Base-by-base conservation (phyloP, 2,888 invertebrate species). In the Diabrotica balteata region DNA sequence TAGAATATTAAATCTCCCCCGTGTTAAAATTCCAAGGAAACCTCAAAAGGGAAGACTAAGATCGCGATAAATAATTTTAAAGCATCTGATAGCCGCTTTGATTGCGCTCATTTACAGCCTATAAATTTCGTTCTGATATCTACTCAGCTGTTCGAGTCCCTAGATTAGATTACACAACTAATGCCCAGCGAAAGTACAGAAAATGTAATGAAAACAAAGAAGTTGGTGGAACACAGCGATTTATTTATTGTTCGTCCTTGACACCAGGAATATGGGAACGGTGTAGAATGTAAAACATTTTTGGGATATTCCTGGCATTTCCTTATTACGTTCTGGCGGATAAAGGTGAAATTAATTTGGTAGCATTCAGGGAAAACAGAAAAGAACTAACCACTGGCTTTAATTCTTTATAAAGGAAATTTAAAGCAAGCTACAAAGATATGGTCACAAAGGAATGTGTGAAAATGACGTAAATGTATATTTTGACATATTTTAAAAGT, bases 181-280 rank as follows among this genome's bases (percentile, higher is more conserved):
- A 59, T 44, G 11, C 59, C 17, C 59, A 6, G n/a, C 42, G 45
- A 53, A 62, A 45, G 58, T 32, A 17, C 44, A 63, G 11, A 45
- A 42, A 57, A 55, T 63, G 42, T 63, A 55, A 63, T 50, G 63
- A 57, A 63, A 63, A 63, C 57, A 63, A 63, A 57, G 63, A 55
- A 55, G 51, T 50, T 8, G 8, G 22, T 42, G 45, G 8, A 55
- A 62, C 47, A 62, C n/a, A 17, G 50, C 11, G 62, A 61, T 61
- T 53, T 61, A 60, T 61, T 61, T 53, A 54, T 62, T 54, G 53
- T 54, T 22, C 57, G 11, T 47, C 52, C 50, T 50, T 63, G 55
- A 55, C 63, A 63, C 42, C 50, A 11, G 42, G 63, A 57, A 63
- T 57, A 63, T 57, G 47, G 47, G 9, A 47, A 10, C 8, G 10